Conservation (phyloP, 2,888 invertebrate genomes). For the Tinea pellionella region DNA sequence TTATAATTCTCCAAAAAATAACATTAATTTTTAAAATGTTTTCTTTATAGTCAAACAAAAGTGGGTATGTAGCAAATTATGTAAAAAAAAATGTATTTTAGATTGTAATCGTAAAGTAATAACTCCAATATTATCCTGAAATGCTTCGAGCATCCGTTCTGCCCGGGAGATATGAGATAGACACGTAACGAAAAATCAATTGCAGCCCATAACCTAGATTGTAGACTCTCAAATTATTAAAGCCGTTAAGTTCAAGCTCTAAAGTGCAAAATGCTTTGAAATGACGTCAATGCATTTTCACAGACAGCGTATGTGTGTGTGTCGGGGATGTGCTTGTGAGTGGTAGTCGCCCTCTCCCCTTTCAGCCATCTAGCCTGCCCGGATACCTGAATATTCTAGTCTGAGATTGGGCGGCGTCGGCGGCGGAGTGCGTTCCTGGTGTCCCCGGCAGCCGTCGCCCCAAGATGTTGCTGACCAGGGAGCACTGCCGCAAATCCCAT, state of each 20-base stretch:
- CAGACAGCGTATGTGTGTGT: neutral
- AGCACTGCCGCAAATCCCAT: too few species aligned
- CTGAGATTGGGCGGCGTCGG: neutral
- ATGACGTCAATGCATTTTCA: neutral
- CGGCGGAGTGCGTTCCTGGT: neutral
- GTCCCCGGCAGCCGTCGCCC: too few species aligned
- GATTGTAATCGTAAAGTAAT: too few species aligned
- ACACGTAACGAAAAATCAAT: neutral
- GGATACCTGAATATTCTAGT: neutral
- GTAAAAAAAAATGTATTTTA: too few species aligned
- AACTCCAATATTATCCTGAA: neutral
- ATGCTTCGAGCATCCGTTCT: neutral
- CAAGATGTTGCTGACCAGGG: too few species aligned
- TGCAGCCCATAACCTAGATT: neutral
- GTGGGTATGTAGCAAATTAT: too few species aligned
- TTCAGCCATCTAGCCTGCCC: neutral
- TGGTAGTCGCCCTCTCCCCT: neutral
- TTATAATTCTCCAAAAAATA: too few species aligned
- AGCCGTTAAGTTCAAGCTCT: neutral
- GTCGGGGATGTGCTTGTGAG: neutral
- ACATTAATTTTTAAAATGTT: too few species aligned
- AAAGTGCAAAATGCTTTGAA: neutral
- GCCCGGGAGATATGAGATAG: neutral
- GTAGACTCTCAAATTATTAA: neutral
- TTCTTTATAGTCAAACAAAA: too few species aligned